These are phyloP conservation scores for Caprella mutica DNA, from an alignment of 2,888 invertebrate species.

Conservation along the genomic window DNA sequence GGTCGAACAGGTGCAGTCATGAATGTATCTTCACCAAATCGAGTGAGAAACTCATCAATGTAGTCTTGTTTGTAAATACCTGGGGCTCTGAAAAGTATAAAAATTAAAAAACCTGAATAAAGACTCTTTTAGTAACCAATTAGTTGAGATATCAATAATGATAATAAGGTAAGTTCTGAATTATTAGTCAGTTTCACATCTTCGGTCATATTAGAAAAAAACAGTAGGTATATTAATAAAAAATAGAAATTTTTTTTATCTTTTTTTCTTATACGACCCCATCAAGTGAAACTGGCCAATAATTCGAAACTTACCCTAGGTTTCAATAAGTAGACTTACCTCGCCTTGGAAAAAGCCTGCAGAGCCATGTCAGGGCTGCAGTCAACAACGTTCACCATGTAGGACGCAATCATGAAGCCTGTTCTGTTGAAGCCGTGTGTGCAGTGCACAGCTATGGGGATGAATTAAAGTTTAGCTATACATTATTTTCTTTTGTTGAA, in stretches of 20 bases:
- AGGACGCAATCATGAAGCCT: conserved; percentile 86
- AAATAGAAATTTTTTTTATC: too few relatives aligned
- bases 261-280: too few relatives aligned
- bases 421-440: conserved; percentile 98
- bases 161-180: too few relatives aligned
- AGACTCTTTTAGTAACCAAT: too few relatives aligned
- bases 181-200: too few relatives aligned
- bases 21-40: too few relatives aligned
- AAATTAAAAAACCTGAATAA: too few relatives aligned
- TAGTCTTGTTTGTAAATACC: conserved; percentile 98
- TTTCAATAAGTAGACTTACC: conserved; percentile 42
- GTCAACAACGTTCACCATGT: conserved; percentile 66
- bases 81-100: conserved; percentile 54
- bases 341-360: conserved; percentile 57
- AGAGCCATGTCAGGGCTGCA: conserved; percentile 76
- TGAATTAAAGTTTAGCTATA: conserved; percentile 3
- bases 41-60: conserved; percentile 65
- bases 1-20: conserved; percentile 69
- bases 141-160: too few relatives aligned
- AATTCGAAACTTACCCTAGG: conserved; percentile 14
- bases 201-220: too few relatives aligned
- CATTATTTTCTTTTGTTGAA: neutral
- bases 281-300: too few relatives aligned
- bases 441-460: conserved; percentile 64
- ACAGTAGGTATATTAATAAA: too few relatives aligned